Evolutionary conservation across 2,113 vertebrate species (phyloP).

Genomic region (Bubo scandiacus): DNA sequence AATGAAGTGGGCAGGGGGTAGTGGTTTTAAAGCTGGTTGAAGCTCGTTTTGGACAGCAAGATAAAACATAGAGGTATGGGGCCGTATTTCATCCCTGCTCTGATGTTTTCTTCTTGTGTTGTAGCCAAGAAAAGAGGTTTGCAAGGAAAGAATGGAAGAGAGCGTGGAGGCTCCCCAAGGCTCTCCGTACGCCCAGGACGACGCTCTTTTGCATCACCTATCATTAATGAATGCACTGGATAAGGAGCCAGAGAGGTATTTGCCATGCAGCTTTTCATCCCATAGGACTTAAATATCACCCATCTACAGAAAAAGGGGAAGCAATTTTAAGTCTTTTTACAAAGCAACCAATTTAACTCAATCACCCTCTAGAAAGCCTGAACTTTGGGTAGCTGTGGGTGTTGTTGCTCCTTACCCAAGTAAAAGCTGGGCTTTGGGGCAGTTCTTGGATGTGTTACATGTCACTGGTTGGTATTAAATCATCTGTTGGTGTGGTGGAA

Average conservation of each 20-base stretch:
- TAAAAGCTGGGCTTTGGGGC: neutral
- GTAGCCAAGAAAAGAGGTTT: neutral
- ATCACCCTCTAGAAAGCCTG: neutral
- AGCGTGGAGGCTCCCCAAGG: neutral
- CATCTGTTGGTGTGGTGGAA: accelerated
- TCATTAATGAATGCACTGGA: neutral
- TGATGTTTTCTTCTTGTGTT: neutral
- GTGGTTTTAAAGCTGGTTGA: neutral
- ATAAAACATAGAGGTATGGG: neutral
- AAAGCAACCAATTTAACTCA: neutral
- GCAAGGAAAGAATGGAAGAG: neutral
- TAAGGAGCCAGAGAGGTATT: neutral
- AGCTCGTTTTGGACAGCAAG: neutral
- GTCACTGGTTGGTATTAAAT: neutral
- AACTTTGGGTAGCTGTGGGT: neutral
- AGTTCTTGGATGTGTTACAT: neutral
- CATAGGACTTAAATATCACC: neutral
- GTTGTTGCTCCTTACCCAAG: neutral
- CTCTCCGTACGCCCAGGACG: neutral
- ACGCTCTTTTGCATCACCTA: neutral
- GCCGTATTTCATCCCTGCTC: neutral
- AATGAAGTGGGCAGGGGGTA: neutral
- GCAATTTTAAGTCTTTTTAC: neutral
- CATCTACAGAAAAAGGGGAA: neutral
- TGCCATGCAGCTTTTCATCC: neutral